These are phyloP conservation scores for Spea multiplicata DNA, from an alignment of 2,113 vertebrate genomes.

Conservation along the genomic window DNA sequence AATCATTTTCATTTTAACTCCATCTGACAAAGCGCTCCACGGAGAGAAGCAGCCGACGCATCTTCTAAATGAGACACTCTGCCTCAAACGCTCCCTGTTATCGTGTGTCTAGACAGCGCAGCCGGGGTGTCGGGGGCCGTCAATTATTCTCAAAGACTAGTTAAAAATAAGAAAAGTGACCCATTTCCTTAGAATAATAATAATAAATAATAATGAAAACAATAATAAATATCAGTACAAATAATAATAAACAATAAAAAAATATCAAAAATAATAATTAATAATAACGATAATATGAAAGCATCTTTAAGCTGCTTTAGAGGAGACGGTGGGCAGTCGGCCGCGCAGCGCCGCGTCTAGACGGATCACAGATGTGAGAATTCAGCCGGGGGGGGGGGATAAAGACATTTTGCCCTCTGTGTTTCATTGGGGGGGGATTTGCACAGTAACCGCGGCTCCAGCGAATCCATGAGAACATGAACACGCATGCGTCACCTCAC, in stretches of 20 bases:
- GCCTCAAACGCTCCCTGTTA: slow-evolving; percentile 39
- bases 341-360: slow-evolving; percentile 24
- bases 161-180: slow-evolving; percentile 8
- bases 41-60: slow-evolving; percentile 22
- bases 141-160: slow-evolving; percentile 18
- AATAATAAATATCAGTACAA: too few relatives aligned
- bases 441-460: too few relatives aligned
- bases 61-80: neutral
- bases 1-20: slow-evolving; percentile 70
- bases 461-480: too few relatives aligned
- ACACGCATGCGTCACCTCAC: too few relatives aligned
- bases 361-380: slow-evolving; percentile 40
- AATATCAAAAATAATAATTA: slow-evolving; percentile 19
- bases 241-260: neutral
- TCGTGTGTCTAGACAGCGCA: slow-evolving; percentile 42
- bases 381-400: slow-evolving; percentile 17
- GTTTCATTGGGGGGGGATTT: too few relatives aligned
- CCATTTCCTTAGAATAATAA: neutral
- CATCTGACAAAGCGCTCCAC: slow-evolving; percentile 68
- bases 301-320: slow-evolving; percentile 23
- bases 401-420: slow-evolving; percentile 2
- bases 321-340: neutral
- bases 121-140: slow-evolving; percentile 24
- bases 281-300: too few relatives aligned
- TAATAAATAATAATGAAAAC: too few relatives aligned